A percentile compares a stretch with the other conserved stretches of the same genome.
Evolutionary conservation across 2,888 invertebrate species (phyloP).

Genomic region (Pristionchus japonicus): DNA sequence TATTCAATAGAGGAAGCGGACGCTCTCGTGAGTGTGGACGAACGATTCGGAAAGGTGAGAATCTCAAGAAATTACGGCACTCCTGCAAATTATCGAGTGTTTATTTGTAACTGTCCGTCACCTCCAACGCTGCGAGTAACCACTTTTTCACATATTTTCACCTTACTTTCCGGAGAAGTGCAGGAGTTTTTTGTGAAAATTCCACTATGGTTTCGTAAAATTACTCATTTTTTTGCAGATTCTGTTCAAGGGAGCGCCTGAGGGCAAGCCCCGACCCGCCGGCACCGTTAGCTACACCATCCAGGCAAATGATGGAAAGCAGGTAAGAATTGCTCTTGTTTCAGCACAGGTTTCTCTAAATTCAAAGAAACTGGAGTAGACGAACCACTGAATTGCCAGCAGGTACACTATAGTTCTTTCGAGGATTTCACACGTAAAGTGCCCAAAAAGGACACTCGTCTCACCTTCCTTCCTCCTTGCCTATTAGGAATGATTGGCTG

Average conservation of each 20-base stretch:
- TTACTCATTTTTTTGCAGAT: background rate
- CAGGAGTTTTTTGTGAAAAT: too few species aligned
- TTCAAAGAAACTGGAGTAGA: too few species aligned
- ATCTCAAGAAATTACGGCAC: too few species aligned
- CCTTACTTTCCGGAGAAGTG: too few species aligned
- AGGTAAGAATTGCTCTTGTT: too few species aligned
- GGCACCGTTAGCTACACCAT: slow-evolving; percentile 27
- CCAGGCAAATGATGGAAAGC: slow-evolving; percentile 40
- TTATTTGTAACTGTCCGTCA: too few species aligned
- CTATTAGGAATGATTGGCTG: slow-evolving; percentile 22
- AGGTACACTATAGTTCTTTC: background rate
- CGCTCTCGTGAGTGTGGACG: slow-evolving; percentile 33
- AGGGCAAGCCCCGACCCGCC: background rate
- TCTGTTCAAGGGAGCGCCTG: background rate
- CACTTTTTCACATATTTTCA: too few species aligned
- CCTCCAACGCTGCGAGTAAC: too few species aligned
- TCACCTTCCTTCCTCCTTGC: background rate
- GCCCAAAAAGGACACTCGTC: background rate
- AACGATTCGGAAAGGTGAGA: slow-evolving; percentile 26
- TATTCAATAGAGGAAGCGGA: slow-evolving; percentile 34
- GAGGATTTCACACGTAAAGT: background rate
- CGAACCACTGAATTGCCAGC: too few species aligned
- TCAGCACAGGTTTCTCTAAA: too few species aligned
- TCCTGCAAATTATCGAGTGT: too few species aligned
- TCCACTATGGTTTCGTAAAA: too few species aligned